Conservation (phyloP, 2,888 invertebrate species). For the Malachius bipustulatus region DNA sequence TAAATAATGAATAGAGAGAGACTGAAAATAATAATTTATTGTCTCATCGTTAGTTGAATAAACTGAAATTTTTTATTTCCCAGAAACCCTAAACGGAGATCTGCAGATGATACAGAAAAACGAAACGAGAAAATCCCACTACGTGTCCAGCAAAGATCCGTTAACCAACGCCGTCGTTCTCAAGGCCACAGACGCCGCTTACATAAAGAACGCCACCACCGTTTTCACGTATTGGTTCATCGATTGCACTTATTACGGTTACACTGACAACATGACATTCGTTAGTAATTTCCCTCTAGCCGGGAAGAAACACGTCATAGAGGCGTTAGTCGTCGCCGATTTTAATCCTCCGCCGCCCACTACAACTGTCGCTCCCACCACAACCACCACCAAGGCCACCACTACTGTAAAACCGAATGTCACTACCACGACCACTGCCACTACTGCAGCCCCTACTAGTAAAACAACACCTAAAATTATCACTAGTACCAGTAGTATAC, state of each 20-base stretch:
- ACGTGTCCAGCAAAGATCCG: conserved; percentile 49
- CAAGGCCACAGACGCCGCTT: conserved; percentile 48
- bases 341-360: conserved; percentile 46
- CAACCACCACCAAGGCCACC: conserved; percentile 27
- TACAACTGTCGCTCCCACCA: conserved; percentile 30
- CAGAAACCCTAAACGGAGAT: conserved; percentile 57
- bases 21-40: too few relatives aligned
- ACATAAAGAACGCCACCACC: conserved; percentile 43
- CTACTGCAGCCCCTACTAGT: conserved; percentile 8
- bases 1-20: too few relatives aligned
- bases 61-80: too few relatives aligned
- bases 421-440: conserved; percentile 12
- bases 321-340: conserved; percentile 60
- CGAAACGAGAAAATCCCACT: conserved; percentile 42
- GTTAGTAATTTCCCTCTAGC: conserved; percentile 51
- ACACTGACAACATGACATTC: conserved; percentile 48
- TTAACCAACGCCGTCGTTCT: conserved; percentile 48
- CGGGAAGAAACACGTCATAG: conserved; percentile 49
- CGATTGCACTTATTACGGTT: conserved; percentile 59
- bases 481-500: not conserved
- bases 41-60: too few relatives aligned
- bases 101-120: conserved; percentile 53
- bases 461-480: too few relatives aligned
- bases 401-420: conserved; percentile 19
- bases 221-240: conserved; percentile 67